Conservation (phyloP, 1,140 invertebrate species). For the Zophobas atratus region DNA sequence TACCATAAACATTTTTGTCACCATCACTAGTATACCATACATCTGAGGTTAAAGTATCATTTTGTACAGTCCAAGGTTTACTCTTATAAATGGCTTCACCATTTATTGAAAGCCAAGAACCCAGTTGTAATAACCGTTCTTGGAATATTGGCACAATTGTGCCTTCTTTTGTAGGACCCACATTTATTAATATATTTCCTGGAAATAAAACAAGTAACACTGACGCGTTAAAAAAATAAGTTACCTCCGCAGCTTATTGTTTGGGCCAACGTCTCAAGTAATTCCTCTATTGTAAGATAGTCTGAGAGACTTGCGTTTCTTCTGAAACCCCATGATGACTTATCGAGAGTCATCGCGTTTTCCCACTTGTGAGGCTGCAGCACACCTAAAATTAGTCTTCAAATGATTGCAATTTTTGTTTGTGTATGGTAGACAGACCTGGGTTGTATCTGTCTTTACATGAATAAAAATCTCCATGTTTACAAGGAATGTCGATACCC, state of each 20-base stretch:
- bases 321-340: constrained; percentile 91
- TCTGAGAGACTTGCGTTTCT: constrained; percentile 81
- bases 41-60: constrained; percentile 81
- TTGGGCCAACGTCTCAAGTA: constrained; percentile 81
- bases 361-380: constrained; percentile 90
- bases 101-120: constrained; percentile 86
- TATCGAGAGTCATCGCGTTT: constrained; percentile 93
- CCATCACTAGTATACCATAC: constrained; percentile 83
- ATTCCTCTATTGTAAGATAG: constrained; percentile 81
- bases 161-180: constrained; percentile 93
- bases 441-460: constrained; percentile 92
- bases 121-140: constrained; percentile 83
- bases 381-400: constrained; percentile 69
- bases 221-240: not conserved
- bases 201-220: constrained; percentile 57
- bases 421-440: constrained; percentile 67
- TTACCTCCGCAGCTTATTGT: constrained; percentile 91
- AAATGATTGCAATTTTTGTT: not conserved
- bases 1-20: constrained; percentile 73
- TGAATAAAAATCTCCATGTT: constrained; percentile 91
- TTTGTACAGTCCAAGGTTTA: constrained; percentile 85
- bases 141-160: constrained; percentile 91
- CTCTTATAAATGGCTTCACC: constrained; percentile 91
- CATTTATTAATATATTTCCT: constrained; percentile 91
- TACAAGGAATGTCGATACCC: constrained; percentile 82